Conservation (phyloP, 2,797 vertebrate genomes). For the Rallus crepitans region DNA sequence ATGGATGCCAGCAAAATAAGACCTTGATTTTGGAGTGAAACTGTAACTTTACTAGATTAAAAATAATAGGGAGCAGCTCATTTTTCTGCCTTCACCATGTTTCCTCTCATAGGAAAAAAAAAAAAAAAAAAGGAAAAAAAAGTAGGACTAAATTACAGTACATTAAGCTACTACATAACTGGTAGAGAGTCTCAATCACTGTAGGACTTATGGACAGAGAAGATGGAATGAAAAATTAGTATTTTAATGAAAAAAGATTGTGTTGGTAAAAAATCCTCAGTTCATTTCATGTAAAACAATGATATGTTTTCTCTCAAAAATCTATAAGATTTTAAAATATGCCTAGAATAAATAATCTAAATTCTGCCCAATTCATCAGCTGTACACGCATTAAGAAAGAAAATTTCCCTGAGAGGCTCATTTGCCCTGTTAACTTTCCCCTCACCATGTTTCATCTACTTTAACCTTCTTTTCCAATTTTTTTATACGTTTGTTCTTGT, state of each 20-base stretch:
- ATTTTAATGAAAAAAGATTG: background rate
- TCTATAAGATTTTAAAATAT: background rate
- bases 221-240: background rate
- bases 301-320: background rate
- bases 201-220: background rate
- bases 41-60: background rate
- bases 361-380: background rate
- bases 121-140: slow-evolving; percentile 48
- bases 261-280: background rate
- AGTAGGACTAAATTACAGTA: slow-evolving; percentile 1
- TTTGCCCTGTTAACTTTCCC: background rate
- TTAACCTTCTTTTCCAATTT: background rate
- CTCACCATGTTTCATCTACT: background rate
- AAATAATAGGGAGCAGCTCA: slow-evolving; percentile 15
- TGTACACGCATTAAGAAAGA: background rate
- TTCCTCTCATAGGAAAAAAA: slow-evolving; percentile 46
- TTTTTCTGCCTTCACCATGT: slow-evolving; percentile 17
- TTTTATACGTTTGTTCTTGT: background rate
- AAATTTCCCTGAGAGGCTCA: background rate
- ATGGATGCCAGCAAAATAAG: background rate
- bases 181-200: background rate
- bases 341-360: background rate
- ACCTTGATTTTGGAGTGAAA: background rate
- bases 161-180: slow-evolving; percentile 13
- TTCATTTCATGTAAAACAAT: background rate